Conservation (phyloP, 92 coral and sea anemone species). For the Hydrozoanthus gracilis region DNA sequence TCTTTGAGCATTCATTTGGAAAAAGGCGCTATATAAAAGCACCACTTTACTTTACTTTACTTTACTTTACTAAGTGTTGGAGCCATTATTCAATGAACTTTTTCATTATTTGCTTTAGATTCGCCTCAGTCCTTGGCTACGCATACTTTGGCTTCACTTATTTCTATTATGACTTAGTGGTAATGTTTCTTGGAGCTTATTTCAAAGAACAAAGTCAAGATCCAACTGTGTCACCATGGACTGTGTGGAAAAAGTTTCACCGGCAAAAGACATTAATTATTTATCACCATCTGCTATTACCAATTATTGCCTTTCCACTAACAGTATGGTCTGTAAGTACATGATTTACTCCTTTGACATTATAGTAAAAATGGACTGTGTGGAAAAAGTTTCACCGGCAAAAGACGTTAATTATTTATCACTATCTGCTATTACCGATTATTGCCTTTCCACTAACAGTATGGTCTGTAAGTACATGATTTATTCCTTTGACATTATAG, state of each 20-base stretch:
- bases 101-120: constrained; percentile 52
- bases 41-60: too few relatives aligned
- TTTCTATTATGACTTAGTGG: constrained; percentile 93
- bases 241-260: constrained; percentile 77
- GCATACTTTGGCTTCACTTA: constrained; percentile 92
- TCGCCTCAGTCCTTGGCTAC: constrained; percentile 70
- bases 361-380: constrained; percentile 33
- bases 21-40: too few relatives aligned
- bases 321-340: constrained; percentile 82
- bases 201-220: constrained; percentile 70
- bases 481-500: background rate
- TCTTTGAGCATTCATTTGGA: too few relatives aligned
- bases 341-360: background rate
- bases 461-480: constrained; percentile 73
- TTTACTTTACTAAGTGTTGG: too few relatives aligned
- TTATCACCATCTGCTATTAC: constrained; percentile 85
- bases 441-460: constrained; percentile 88
- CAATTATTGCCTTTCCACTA: constrained; percentile 87
- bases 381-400: constrained; percentile 77
- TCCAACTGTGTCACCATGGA: constrained; percentile 50
- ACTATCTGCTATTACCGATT: constrained; percentile 83
- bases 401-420: constrained; percentile 79
- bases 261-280: constrained; percentile 79
- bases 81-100: background rate
- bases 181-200: constrained; percentile 89